Evolutionary conservation across 2,888 invertebrate species (phyloP), one percentile per base, ranked within the genome.

Genomic region (Tipula confusa): DNA sequence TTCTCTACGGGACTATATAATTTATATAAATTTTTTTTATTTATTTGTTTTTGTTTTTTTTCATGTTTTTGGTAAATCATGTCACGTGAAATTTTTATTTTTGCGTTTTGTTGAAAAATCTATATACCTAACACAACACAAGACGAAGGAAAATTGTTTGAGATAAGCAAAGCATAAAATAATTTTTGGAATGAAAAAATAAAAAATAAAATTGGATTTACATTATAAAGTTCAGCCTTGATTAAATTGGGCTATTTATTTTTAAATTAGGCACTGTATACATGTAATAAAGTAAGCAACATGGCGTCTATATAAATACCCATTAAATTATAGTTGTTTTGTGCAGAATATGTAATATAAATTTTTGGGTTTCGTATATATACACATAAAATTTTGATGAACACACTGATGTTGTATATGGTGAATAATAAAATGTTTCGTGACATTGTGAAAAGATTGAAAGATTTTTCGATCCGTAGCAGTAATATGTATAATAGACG

Each of bases 161-260:
- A 64, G 64, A 24, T 24, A 64, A 18, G 24, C 64, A 64, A 64
- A 24, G 24, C 64, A 64, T 64, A 64, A 64, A 64, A 64, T 64
- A 24, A 64, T 64, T 64, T 64, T 38, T 38, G 18, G 9, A 24
- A n/a, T n/a, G n/a, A n/a, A n/a, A n/a, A n/a, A n/a, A n/a, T n/a
- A n/a, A n/a, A n/a, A n/a, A n/a, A n/a, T n/a, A n/a, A 64, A 64
- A 64, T 64, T 64, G 24, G 64, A 64, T 24, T 64, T 64, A 64
- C 64, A 64, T 64, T 64, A 64, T 64, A 64, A 64, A 64, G 64
- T 64, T 64, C 64, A 24, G 64, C 64, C 64, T 64, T 64, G 24
- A 64, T 64, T 64, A 64, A 24, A 64, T 64, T 64, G 9, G 64
- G 24, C 64, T 64, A 64, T 64, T 64, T 64, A 64, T 64, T 64